phyloP scores from a whole-genome alignment of 2,797 vertebrate genomes.

The Lepilemur septentrionalis region DNA sequence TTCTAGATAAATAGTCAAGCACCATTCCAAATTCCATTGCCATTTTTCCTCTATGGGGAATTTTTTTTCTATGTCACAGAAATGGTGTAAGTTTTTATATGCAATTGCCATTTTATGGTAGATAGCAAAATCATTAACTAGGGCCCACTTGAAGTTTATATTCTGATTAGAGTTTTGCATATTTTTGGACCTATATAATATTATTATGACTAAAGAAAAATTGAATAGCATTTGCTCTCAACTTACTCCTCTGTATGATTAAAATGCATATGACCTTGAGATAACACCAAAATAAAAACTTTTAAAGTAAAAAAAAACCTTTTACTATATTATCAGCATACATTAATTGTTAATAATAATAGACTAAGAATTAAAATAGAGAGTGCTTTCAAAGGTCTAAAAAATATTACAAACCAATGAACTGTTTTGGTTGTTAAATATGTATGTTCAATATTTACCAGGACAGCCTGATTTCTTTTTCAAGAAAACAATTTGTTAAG shows the following conservation, averaged over 20 bases:
- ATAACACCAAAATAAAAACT: not conserved
- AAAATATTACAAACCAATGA: not conserved
- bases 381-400: not conserved
- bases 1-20: not conserved
- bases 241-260: not conserved
- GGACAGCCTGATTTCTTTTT: not conserved
- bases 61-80: not conserved
- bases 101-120: not conserved
- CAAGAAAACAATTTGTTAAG: not conserved
- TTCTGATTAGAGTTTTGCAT: not conserved
- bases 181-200: not conserved
- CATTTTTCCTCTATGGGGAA: not conserved
- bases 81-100: not conserved
- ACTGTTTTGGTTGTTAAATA: not conserved
- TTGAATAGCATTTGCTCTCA: not conserved
- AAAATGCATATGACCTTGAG: not conserved
- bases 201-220: slow-evolving; percentile 5
- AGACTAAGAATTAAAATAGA: not conserved
- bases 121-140: not conserved
- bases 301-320: not conserved
- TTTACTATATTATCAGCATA: not conserved
- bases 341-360: not conserved
- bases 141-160: not conserved
- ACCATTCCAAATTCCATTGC: not conserved
- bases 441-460: not conserved